Evolutionary conservation across 2,113 vertebrate species (phyloP).

Genomic region (Syngnathus typhle): DNA sequence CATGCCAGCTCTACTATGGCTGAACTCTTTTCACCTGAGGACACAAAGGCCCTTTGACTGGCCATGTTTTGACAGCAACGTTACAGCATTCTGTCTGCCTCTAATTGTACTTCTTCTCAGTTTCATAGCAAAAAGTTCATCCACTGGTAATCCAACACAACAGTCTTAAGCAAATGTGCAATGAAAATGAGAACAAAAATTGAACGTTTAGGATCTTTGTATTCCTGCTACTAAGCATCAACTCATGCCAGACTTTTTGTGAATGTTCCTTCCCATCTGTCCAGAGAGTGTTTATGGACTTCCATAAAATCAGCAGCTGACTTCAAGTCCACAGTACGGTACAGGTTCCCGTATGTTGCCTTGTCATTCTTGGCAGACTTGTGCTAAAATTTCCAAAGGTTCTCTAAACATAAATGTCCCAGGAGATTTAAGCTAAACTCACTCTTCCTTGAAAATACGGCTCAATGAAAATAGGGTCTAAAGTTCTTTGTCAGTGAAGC

Average conservation of each 20-base stretch:
- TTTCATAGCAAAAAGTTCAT: constrained; percentile 31
- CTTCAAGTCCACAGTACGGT: constrained; percentile 29
- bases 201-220: constrained; percentile 21
- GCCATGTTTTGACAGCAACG: constrained; percentile 61
- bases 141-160: constrained; percentile 45
- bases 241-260: constrained; percentile 30
- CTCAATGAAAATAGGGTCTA: constrained; percentile 1
- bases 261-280: constrained; percentile 43
- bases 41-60: constrained; percentile 63
- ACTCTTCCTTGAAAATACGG: constrained; percentile 13
- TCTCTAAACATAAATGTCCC: constrained; percentile 8
- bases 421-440: constrained; percentile 15
- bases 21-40: constrained; percentile 37
- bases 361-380: constrained; percentile 32
- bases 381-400: constrained; percentile 27
- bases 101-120: constrained; percentile 11
- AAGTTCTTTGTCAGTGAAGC: background rate
- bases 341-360: constrained; percentile 35
- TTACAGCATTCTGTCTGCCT: constrained; percentile 41
- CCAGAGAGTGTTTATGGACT: constrained; percentile 50
- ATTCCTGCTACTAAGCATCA: constrained; percentile 35
- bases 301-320: constrained; percentile 56
- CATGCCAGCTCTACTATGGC: constrained; percentile 30
- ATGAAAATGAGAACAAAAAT: constrained; percentile 32
- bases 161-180: constrained; percentile 39